phyloP scores from a whole-genome alignment of 2,888 invertebrate genomes.

The Anticlea derivata region DNA sequence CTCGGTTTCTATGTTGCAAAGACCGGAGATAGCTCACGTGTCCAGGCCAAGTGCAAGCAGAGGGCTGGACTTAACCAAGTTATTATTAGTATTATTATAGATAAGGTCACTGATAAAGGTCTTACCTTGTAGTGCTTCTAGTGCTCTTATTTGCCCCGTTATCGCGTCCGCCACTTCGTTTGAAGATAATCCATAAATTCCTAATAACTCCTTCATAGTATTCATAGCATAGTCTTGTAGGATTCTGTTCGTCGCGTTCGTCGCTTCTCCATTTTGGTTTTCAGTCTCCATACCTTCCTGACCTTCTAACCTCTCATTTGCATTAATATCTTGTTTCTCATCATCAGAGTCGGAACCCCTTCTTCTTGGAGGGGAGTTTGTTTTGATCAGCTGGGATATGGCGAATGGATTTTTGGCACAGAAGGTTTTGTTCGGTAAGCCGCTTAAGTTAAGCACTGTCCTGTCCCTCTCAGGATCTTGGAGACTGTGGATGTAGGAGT shows the following conservation, averaged over 20 bases:
- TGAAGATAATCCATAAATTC: constrained; percentile 89
- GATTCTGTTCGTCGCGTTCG: constrained; percentile 83
- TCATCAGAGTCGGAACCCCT: constrained; percentile 80
- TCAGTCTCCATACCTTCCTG: constrained; percentile 67
- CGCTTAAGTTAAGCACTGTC: constrained; percentile 76
- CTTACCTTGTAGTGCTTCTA: constrained; percentile 87
- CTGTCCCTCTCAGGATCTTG: constrained; percentile 67
- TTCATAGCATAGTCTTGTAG: constrained; percentile 91
- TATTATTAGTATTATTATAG: too few species aligned
- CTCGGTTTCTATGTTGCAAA: too few species aligned
- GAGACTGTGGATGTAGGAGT: constrained; percentile 79
- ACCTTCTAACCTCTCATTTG: constrained; percentile 72
- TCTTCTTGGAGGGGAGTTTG: constrained; percentile 81
- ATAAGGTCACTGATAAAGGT: not conserved
- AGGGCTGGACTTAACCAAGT: too few species aligned
- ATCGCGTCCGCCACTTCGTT: constrained; percentile 88
- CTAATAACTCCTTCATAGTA: constrained; percentile 90
- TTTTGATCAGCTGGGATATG: constrained; percentile 82
- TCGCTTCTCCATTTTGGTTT: constrained; percentile 69
- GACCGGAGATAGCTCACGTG: too few species aligned
- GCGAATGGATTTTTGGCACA: constrained; percentile 84
- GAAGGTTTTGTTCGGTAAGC: constrained; percentile 79
- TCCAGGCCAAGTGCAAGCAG: too few species aligned
- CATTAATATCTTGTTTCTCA: constrained; percentile 77
- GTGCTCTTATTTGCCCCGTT: constrained; percentile 86